These are phyloP conservation scores for Athetis lepigone DNA, from an alignment of 2,888 invertebrate genomes.

Conservation along the genomic window DNA sequence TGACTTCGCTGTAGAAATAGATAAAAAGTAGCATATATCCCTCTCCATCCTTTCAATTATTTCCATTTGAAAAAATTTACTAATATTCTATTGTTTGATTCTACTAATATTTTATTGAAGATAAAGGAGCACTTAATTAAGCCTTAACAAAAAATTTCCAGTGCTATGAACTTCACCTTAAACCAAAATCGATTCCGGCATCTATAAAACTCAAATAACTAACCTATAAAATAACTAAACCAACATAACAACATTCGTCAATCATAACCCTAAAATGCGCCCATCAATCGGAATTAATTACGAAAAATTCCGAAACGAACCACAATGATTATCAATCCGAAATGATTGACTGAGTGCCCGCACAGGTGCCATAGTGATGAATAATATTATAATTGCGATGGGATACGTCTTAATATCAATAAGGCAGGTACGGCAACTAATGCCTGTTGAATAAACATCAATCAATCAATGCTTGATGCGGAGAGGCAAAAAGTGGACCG, in stretches of 20 bases:
- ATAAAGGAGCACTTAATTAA: background rate
- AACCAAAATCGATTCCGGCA: conserved; percentile 16
- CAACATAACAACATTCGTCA: conserved; percentile 31
- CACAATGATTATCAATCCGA: conserved; percentile 63
- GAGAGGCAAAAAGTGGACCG: conserved; percentile 72
- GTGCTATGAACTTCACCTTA: conserved; percentile 5
- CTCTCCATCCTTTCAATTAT: too few species aligned
- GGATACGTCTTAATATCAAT: conserved; percentile 84
- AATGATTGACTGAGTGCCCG: conserved; percentile 63
- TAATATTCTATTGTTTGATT: too few species aligned
- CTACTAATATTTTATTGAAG: too few species aligned
- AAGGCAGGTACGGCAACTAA: conserved; percentile 78
- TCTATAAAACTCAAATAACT: conserved; percentile 3
- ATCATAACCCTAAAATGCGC: conserved; percentile 43
- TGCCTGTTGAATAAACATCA: conserved; percentile 85
- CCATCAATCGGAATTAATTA: conserved; percentile 70
- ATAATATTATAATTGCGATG: conserved; percentile 68
- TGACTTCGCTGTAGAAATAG: too few species aligned
- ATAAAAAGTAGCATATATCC: too few species aligned
- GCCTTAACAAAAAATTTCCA: background rate
- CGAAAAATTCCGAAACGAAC: conserved; percentile 52
- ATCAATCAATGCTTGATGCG: conserved; percentile 85
- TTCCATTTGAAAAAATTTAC: too few species aligned
- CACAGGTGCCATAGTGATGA: conserved; percentile 65
- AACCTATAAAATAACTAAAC: conserved; percentile 13